Evolutionary conservation across 2,888 invertebrate genomes (phyloP), one percentile per base, ranked within the genome.

Genomic region (Lordiphosa fenestrarum): DNA sequence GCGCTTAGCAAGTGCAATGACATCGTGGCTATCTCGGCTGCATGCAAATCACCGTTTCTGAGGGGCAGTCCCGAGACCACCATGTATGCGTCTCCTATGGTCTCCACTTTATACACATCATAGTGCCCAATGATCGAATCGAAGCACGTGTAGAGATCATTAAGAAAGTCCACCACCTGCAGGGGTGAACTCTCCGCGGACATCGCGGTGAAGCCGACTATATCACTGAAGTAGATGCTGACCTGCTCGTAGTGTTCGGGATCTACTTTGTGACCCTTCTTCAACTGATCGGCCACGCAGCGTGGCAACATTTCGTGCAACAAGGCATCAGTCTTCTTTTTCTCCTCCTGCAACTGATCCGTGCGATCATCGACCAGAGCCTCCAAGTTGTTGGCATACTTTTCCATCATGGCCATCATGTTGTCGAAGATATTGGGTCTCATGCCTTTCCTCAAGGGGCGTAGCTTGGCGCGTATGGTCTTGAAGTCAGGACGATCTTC

Each of bases 341-440:
- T 98, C 90, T 98, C 98, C 88, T 97, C 97, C 76, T 95, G 95
- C 56, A 98, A 90, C 88, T 97, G 96, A 88, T 96, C 96, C 0
- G 98, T 98, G 58, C 98, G 91, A 88, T 98, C 98, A 85, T 97
- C 97, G 0, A 98, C 98, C 2, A 98, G 91, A 0, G 94, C 96
- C 89, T 98, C 98, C 77, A 98, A 91, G 89, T 98, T 98, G 84
- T 95, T 97, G 9, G 98, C 97, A 87, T 98, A 98, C 86, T 97
- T 97, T 89, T 98, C 98, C 97, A 98, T 97, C 93, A 98, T 97
- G 0, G 95, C 95, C 92, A 98, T 96, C 97, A 98, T 98, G 87
- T 98, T 98, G 89, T 98, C 98, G 83, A 98, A 96, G 80, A 98
- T 98, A 89, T 98, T 98, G 13, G 96, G 94, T 89, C 96, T 96